These are phyloP conservation scores for Sebastes iracundus DNA, from an alignment of 2,797 vertebrate species.

Conservation along the genomic window DNA sequence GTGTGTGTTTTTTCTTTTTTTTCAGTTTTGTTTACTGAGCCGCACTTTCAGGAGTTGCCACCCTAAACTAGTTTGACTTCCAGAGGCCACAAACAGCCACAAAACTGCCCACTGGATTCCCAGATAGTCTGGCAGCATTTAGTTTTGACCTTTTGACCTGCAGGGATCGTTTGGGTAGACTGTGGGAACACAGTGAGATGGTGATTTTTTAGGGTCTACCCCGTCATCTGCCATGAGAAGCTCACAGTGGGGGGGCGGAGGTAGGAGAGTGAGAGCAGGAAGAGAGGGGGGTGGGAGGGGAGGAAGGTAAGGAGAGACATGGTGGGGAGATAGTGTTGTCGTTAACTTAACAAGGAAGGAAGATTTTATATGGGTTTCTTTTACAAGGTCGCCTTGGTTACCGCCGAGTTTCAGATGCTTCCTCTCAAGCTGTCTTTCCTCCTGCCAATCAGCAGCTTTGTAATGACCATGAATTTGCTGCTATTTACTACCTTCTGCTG, in stretches of 20 bases:
- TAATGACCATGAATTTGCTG: constrained; percentile 10
- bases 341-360: constrained; percentile 26
- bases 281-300: not conserved
- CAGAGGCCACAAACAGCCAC: constrained; percentile 4
- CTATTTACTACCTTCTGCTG: not conserved
- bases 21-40: constrained; percentile 34
- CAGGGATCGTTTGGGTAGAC: constrained; percentile 8
- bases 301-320: not conserved
- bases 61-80: constrained; percentile 35
- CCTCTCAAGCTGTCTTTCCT: constrained; percentile 12
- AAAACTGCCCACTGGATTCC: constrained; percentile 59
- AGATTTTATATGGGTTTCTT: not conserved
- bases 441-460: constrained; percentile 22
- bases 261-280: not conserved
- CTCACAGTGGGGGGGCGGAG: constrained; percentile 3
- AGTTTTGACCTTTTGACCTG: constrained; percentile 50
- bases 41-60: constrained; percentile 36
- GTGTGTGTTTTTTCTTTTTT: constrained; percentile 4
- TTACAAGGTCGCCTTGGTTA: not conserved
- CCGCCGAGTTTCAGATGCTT: constrained; percentile 5
- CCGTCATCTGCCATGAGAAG: constrained; percentile 18
- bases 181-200: constrained; percentile 50
- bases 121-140: constrained; percentile 55
- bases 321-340: not conserved
- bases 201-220: constrained; percentile 27